Evolutionary conservation across 2,888 invertebrate genomes (phyloP).

Genomic region (Selenia dentaria): DNA sequence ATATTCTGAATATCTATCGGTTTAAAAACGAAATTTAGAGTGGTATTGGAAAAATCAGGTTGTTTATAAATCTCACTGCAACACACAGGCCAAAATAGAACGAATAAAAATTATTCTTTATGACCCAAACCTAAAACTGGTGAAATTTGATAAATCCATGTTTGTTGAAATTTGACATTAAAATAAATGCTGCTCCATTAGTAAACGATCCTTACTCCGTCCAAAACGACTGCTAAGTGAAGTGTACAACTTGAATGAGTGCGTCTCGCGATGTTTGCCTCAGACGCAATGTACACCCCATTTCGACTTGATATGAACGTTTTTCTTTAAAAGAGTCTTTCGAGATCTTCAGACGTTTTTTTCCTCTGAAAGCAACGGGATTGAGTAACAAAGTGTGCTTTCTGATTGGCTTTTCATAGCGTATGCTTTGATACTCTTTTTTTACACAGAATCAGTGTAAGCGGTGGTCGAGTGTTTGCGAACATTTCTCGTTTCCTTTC

Average conservation of each 20-base stretch:
- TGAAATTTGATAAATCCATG: too few relatives aligned
- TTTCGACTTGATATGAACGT: slow-evolving; percentile 68
- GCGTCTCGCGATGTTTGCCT: slow-evolving; percentile 72
- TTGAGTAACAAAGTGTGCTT: slow-evolving; percentile 64
- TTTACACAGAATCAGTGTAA: slow-evolving; percentile 21
- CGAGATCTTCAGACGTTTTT: slow-evolving; percentile 53
- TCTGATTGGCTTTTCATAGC: slow-evolving; percentile 56
- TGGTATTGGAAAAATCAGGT: too few relatives aligned
- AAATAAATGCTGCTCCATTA: not conserved
- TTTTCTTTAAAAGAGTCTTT: slow-evolving; percentile 59
- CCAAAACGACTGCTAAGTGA: slow-evolving; percentile 49
- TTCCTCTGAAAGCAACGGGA: slow-evolving; percentile 56
- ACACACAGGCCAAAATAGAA: too few relatives aligned
- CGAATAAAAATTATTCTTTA: too few relatives aligned
- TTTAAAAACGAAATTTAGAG: too few relatives aligned
- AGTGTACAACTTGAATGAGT: slow-evolving; percentile 75
- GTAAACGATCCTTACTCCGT: slow-evolving; percentile 12
- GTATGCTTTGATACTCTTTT: slow-evolving; percentile 38
- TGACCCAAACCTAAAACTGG: too few relatives aligned
- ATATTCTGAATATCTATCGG: too few relatives aligned
- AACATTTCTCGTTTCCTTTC: too few relatives aligned
- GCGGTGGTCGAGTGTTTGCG: too few relatives aligned
- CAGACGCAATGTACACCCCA: slow-evolving; percentile 70
- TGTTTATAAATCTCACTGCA: too few relatives aligned
- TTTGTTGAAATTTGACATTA: too few relatives aligned